These are phyloP conservation scores for Vimba vimba DNA, from an alignment of 2,113 vertebrate genomes.

Conservation along the genomic window DNA sequence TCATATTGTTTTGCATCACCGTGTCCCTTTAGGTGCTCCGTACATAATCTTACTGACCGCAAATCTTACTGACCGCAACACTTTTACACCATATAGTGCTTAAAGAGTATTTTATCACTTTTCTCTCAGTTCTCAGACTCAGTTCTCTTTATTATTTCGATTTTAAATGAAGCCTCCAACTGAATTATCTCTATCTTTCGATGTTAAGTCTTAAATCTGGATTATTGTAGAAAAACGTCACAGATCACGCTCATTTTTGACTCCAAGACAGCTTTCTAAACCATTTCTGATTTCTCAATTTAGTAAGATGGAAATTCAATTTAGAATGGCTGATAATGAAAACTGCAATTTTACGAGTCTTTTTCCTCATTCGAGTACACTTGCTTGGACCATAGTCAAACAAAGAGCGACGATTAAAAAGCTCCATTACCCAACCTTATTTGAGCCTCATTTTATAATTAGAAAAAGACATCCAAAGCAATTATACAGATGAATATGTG, in stretches of 20 bases:
- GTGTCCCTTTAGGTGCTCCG: no score
- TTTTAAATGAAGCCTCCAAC: neutral
- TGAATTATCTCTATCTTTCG: neutral
- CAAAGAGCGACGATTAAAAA: conserved; percentile 55
- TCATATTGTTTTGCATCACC: no score
- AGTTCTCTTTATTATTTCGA: no score
- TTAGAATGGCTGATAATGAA: conserved; percentile 52
- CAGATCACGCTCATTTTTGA: neutral
- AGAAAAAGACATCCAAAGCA: conserved; percentile 70
- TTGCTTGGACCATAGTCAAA: conserved; percentile 52
- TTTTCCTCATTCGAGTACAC: conserved; percentile 51
- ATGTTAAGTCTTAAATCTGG: neutral
- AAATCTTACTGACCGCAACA: no score
- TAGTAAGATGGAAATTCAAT: conserved; percentile 55
- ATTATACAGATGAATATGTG: conserved; percentile 62
- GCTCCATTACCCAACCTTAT: conserved; percentile 69
- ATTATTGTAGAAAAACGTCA: neutral
- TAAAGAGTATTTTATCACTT: no score
- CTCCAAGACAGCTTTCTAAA: neutral
- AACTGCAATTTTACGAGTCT: conserved; percentile 55
- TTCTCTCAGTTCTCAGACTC: no score
- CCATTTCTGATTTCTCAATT: conserved; percentile 49
- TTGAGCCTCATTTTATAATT: conserved; percentile 73
- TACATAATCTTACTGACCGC: no score
- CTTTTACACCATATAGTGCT: no score